Base-by-base conservation (phyloP, 2,113 vertebrate genomes). In the Quiscalus mexicanus region DNA sequence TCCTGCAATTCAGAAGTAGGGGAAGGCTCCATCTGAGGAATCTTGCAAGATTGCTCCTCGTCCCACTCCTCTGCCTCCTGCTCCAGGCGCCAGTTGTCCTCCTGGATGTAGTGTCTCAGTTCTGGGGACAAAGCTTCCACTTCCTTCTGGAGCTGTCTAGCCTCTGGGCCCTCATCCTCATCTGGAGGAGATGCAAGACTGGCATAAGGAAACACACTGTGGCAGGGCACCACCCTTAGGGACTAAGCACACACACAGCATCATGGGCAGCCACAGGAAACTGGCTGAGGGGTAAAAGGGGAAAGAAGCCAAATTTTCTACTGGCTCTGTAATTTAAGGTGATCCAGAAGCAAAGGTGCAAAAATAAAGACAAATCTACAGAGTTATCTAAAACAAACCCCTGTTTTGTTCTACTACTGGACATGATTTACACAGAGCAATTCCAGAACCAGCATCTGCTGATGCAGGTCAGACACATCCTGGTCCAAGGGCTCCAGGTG, bases 11-110 rank as follows among this genome's bases (percentile, higher is more conserved):
- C 53, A 0, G 96, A 95, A 27, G 69, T 31, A 3, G 87, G 23
- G 0, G 96, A 96, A 2, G 97, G 97, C 62, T 99, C 98, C 37
- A 98, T 98, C 84, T 98, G 97, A 14, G 98, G 98, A 1, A 98
- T 98, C 96, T 99, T 99, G 90, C 98, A 98, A 52, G 98, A 98
- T 49, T 99, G 99, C 81, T 99, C 99, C 81, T 98, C 98, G 56
- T 99, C 98, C 99, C 99, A 99, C 49, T 99, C 99, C 13, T 98
- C 98, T 17, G 99, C 97, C 97, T 99, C 99, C 92, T 98, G 99
- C 95, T 99, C 98, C 76, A 99, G 99, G 85, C 98, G 98, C 97
- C 98, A 98, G 97, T 99, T 99, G 80, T 99, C 99, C 90, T 99
- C 98, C 44, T 98, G 97, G 80, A 99, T 98, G 60, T 98, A 99